Conservation (phyloP, 2,888 invertebrate species). For the Lordiphosa fenestrarum region DNA sequence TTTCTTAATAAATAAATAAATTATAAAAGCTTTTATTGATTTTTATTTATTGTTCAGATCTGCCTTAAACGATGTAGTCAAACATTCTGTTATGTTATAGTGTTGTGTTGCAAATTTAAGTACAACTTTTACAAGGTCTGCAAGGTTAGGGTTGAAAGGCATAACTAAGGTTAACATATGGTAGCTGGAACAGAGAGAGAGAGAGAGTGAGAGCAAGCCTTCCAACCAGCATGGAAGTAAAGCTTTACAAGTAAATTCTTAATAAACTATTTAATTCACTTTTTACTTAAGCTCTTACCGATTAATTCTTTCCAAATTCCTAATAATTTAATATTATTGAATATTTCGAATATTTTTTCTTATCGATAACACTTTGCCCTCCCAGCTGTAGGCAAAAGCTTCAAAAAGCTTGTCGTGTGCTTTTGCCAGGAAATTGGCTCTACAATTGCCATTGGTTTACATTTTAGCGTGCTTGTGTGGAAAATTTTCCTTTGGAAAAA, state of each 20-base stretch:
- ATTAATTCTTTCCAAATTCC: too few relatives aligned
- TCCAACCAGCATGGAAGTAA: not conserved
- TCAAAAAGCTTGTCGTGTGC: constrained; percentile 29
- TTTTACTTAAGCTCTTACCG: too few relatives aligned
- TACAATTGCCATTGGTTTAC: constrained; percentile 65
- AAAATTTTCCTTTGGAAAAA: not conserved
- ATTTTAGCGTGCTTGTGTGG: constrained; percentile 26
- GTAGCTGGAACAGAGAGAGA: constrained; percentile 31
- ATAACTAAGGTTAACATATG: constrained; percentile 53
- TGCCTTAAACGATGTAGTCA: constrained; percentile 23
- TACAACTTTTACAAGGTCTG: constrained; percentile 40
- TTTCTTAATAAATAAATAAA: constrained; percentile 31
- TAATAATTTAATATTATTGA: too few relatives aligned
- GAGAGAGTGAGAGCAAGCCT: constrained; percentile 18
- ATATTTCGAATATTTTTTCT: too few relatives aligned
- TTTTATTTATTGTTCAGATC: constrained; percentile 40
- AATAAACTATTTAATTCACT: too few relatives aligned
- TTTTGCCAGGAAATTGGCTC: constrained; percentile 19
- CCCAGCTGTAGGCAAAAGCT: constrained; percentile 48
- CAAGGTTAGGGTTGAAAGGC: constrained; percentile 69
- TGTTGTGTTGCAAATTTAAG: constrained; percentile 39
- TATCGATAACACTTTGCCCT: too few relatives aligned
- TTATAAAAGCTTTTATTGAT: constrained; percentile 54
- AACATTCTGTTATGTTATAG: constrained; percentile 28
- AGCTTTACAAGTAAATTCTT: constrained; percentile 45